Conservation (phyloP, 2,888 invertebrate genomes). For the Phengaris arion region DNA sequence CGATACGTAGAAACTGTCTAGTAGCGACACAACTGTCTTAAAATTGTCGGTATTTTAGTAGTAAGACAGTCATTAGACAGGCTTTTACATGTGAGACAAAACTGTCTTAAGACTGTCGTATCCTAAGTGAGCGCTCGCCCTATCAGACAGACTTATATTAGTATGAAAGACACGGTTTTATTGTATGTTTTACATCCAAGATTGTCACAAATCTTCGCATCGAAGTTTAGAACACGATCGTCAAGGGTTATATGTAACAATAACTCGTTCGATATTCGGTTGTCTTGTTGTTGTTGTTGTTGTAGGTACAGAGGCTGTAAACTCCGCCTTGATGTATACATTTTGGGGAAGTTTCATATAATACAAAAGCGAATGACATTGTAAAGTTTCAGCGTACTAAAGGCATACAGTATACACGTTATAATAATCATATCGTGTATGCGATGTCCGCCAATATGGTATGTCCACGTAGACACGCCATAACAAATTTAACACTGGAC, state of each 20-base stretch:
- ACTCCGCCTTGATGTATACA: neutral
- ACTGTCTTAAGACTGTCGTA: too few relatives aligned
- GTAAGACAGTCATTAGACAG: too few relatives aligned
- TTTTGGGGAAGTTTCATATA: neutral
- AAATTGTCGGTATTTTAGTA: too few relatives aligned
- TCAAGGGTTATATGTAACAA: neutral
- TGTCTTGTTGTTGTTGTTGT: too few relatives aligned
- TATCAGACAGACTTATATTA: too few relatives aligned
- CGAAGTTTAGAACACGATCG: neutral
- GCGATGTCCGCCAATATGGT: neutral
- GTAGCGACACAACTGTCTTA: too few relatives aligned
- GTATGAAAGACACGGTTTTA: too few relatives aligned
- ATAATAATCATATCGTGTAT: neutral
- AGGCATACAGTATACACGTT: neutral
- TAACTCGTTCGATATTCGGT: slow-evolving; percentile 44
- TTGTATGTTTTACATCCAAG: neutral
- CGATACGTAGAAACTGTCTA: too few relatives aligned
- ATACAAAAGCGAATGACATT: neutral
- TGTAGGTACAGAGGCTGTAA: neutral
- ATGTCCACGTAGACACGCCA: neutral
- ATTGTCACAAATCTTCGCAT: neutral
- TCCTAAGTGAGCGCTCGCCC: too few relatives aligned
- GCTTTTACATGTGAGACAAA: too few relatives aligned
- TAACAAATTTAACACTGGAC: slow-evolving; percentile 17
- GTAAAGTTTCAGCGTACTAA: too few relatives aligned